Percentiles rank a stretch among this genome's conserved stretches.
These are phyloP conservation scores for Paguma larvata DNA, from an alignment of 2,797 vertebrate species.

Conservation along the genomic window DNA sequence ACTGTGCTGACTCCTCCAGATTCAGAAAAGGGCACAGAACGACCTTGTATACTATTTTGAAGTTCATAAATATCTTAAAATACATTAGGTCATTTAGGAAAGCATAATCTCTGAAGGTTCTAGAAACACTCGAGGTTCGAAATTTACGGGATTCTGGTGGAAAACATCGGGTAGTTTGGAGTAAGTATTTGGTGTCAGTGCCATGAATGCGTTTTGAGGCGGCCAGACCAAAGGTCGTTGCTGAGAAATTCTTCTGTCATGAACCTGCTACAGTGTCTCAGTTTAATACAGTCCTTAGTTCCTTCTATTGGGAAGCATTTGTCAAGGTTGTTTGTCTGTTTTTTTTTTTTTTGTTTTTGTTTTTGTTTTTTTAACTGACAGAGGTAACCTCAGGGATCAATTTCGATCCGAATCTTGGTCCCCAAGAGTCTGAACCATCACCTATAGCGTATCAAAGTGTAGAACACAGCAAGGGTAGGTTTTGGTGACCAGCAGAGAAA, in stretches of 20 bases:
- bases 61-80: neutral
- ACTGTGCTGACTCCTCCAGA: neutral
- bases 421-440: neutral
- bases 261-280: neutral
- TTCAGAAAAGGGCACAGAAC: neutral
- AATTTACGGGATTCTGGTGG: neutral
- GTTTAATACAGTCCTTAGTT: neutral
- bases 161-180: neutral
- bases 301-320: neutral
- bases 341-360: neutral
- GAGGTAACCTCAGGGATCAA: neutral
- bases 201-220: neutral
- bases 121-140: neutral
- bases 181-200: neutral
- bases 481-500: neutral
- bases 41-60: neutral
- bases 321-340: neutral
- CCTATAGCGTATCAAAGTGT: neutral
- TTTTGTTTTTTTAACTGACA: neutral
- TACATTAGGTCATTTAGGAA: neutral
- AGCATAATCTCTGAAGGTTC: neutral
- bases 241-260: neutral
- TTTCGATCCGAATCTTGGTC: neutral
- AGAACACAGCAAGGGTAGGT: neutral
- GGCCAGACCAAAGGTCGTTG: neutral